Base-by-base conservation (phyloP, 2,113 vertebrate genomes). In the Hassar affinis region DNA sequence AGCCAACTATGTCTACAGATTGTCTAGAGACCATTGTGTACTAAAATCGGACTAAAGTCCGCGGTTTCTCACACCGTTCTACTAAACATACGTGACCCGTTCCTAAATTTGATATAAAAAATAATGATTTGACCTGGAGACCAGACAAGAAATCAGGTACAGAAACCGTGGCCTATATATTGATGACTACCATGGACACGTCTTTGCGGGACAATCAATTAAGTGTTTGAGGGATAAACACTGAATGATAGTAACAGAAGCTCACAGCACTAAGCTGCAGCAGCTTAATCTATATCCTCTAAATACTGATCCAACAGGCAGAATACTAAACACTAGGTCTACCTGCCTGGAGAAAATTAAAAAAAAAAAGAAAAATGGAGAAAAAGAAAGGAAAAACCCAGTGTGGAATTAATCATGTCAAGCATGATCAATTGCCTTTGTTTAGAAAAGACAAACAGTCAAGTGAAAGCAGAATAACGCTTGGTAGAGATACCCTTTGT, bases 171-270 rank as follows among this genome's bases (percentile, higher is more conserved):
- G 62, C 35, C 80, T 78, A 86, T 79, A 85, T 85, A 72, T 18
- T 71, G 51, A 81, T 89, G 89, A 91, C 30, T 51, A 10, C 45
- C 62, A 25, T 20, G 85, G 88, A 86, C 78, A 86, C 82, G 52
- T 84, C 81, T 84, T 47, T 17, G 57, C 18, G 27, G 57, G 83
- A 81, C 79, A 85, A 91, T 93, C 87, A 54, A 93, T 93, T 77
- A 22, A 85, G 66, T 54, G 27, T 7, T 6, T 86, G 76, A 81
- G 79, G 87, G 90, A 91, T 92, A 88, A 92, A 90, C 89, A 87
- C 86, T 90, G 85, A 80, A 88, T 91, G 90, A 90, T 92, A 92
- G 93, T 90, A 88, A 86, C 87, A 62, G 86, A 82, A 90, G 87
- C 79, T 54, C 49, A 45, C 47, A 57, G 66, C 27, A 38, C 82